Conservation (phyloP, 1,140 invertebrate genomes). For the Tribolium castaneum region DNA sequence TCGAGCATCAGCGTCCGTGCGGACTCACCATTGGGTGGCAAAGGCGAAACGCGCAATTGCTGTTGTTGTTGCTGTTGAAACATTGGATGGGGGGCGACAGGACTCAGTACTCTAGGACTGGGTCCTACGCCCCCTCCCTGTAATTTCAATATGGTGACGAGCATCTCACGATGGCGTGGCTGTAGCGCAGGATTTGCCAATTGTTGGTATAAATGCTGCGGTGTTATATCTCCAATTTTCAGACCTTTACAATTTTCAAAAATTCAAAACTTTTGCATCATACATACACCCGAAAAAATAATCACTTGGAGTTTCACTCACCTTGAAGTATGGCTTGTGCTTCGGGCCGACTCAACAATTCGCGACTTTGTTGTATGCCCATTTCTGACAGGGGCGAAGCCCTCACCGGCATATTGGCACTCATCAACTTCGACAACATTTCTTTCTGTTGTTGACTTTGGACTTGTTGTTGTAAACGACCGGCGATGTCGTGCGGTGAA, state of each 20-base stretch:
- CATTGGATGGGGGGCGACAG: conserved; percentile 63
- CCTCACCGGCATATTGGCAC: conserved; percentile 58
- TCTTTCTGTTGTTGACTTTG: conserved; percentile 62
- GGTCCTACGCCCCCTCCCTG: conserved; percentile 64
- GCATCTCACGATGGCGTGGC: conserved; percentile 77
- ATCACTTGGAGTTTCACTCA: conserved; percentile 48
- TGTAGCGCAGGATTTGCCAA: conserved; percentile 76
- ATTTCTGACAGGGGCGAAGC: conserved; percentile 68
- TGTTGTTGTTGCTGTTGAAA: conserved; percentile 60
- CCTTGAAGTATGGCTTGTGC: conserved; percentile 79
- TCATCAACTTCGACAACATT: conserved; percentile 65
- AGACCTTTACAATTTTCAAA: conserved; percentile 65
- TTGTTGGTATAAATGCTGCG: conserved; percentile 79
- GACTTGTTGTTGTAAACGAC: conserved; percentile 67
- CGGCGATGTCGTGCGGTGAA: conserved; percentile 65
- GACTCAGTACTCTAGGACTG: conserved; percentile 67
- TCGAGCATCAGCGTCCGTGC: not conserved
- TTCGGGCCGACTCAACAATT: conserved; percentile 77
- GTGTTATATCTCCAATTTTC: conserved; percentile 79
- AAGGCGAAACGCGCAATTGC: conserved; percentile 68
- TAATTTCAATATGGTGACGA: conserved; percentile 74
- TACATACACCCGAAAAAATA: too few species aligned
- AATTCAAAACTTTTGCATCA: not conserved
- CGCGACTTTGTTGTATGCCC: conserved; percentile 66
- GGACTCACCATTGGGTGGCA: conserved; percentile 67